Conservation (phyloP, 2,888 invertebrate species). For the Thysanoteuthis rhombus region DNA sequence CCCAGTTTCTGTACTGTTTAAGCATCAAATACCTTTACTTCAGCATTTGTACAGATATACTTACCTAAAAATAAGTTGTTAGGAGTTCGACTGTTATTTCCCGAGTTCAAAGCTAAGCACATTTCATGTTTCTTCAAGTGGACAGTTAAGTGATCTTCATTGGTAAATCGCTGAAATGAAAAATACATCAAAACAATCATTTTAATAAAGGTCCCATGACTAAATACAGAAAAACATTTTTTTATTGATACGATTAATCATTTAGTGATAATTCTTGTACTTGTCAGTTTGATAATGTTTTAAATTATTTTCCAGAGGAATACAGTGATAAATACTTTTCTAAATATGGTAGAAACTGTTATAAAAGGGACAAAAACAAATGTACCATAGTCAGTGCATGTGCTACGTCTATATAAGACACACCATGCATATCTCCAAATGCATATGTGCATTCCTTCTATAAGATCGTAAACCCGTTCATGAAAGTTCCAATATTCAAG, state of each 20-base stretch:
- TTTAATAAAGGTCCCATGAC: background rate
- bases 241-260: background rate
- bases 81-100: conserved; percentile 69
- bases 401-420: no score
- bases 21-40: background rate
- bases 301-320: no score
- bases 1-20: no score
- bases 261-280: background rate
- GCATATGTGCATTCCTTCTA: no score
- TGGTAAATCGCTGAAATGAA: conserved; percentile 75
- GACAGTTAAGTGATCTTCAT: conserved; percentile 82
- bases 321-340: no score
- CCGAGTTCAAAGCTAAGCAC: conserved; percentile 76
- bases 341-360: no score
- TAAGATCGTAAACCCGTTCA: no score
- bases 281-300: no score
- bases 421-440: no score
- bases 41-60: conserved; percentile 44
- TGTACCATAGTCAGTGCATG: no score
- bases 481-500: no score
- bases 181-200: conserved; percentile 27
- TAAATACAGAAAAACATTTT: background rate
- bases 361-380: no score
- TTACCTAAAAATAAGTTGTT: conserved; percentile 74
- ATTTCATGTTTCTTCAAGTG: conserved; percentile 86